A percentile compares a stretch with the other conserved stretches of the same genome.
Conservation (phyloP, 1,140 invertebrate genomes). For the Ridgeia piscesae region DNA sequence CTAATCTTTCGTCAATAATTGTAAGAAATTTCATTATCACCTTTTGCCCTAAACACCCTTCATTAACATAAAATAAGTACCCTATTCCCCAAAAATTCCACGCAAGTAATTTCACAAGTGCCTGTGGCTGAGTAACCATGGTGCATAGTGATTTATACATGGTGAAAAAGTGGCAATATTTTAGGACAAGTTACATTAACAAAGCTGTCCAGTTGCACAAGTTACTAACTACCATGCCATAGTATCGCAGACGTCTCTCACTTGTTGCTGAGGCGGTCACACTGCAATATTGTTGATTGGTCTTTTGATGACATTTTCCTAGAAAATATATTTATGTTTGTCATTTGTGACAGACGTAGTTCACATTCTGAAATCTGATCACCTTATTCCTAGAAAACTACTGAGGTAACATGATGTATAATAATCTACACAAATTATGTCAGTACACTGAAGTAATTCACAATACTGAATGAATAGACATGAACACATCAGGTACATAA, state of each 20-base stretch:
- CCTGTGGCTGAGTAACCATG: not conserved
- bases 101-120: no score
- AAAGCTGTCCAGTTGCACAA: not conserved
- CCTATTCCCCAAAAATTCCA: no score
- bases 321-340: not conserved
- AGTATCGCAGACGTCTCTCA: not conserved
- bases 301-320: not conserved
- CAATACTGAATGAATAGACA: no score
- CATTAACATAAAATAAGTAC: no score
- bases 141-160: not conserved
- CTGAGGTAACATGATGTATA: no score
- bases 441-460: no score
- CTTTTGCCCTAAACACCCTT: no score
- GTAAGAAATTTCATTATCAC: no score
- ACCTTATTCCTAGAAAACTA: no score
- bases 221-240: not conserved
- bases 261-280: not conserved
- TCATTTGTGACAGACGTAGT: not conserved
- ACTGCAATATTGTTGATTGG: not conserved
- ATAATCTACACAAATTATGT: no score
- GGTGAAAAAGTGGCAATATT: not conserved
- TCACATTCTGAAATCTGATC: no score
- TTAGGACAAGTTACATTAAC: not conserved
- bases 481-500: not conserved
- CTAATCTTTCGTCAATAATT: no score